Evolutionary conservation across 37 sponge, comb jelly and placozoan genomes (phyloP).

Genomic region (Cliona cf. orientalis): DNA sequence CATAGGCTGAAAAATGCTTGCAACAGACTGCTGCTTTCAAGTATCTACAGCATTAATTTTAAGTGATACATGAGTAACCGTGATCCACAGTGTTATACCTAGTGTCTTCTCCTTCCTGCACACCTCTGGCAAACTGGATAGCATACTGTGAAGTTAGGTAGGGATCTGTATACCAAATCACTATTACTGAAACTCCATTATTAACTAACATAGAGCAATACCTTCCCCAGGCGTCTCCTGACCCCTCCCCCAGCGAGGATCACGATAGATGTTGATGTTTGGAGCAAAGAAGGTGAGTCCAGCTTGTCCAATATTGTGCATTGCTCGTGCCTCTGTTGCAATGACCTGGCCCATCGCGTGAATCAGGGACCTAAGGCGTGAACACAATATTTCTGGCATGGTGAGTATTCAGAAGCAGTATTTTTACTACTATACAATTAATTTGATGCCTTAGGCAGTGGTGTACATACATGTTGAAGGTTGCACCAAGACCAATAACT

Average conservation of each 20-base stretch:
- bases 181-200: not conserved
- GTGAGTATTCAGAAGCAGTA: no score
- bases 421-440: no score
- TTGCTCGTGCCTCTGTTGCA: conserved; percentile 77
- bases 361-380: conserved; percentile 73
- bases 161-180: conserved; percentile 74
- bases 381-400: no score
- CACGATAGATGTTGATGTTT: conserved; percentile 80
- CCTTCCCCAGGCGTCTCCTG: conserved; percentile 93
- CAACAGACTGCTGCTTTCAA: conserved; percentile 75
- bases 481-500: conserved; percentile 53
- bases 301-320: conserved; percentile 72
- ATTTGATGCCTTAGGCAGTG: no score
- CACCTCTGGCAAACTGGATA: conserved; percentile 64
- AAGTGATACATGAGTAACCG: no score
- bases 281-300: conserved; percentile 89
- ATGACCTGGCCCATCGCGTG: conserved; percentile 60
- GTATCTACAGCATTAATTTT: conserved; percentile 71
- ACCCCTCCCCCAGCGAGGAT: conserved; percentile 89
- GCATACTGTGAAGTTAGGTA: conserved; percentile 79
- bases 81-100: conserved; percentile 45
- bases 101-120: conserved; percentile 72
- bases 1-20: conserved; percentile 82
- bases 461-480: conserved; percentile 58
- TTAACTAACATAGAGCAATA: no score